Conservation (phyloP, 1,140 invertebrate species). For the Leptonema lineaticorne region DNA sequence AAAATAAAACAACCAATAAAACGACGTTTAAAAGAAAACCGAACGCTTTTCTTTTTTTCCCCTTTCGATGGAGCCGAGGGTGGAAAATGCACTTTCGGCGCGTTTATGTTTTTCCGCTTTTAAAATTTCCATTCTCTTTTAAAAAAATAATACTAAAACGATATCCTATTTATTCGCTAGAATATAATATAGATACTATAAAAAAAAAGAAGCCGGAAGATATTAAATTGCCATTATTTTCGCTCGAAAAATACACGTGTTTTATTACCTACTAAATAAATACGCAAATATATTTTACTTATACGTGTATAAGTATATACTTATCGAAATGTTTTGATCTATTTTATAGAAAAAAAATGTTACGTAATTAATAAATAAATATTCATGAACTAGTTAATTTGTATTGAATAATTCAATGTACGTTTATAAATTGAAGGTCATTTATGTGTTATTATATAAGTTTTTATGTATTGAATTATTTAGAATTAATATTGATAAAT, state of each 20-base stretch:
- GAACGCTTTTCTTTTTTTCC: not conserved
- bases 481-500: no score
- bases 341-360: no score
- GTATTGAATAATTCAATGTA: no score
- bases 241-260: slow-evolving; percentile 20
- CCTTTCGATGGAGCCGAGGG: not conserved
- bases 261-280: no score
- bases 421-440: no score
- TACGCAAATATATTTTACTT: no score
- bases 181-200: slow-evolving; percentile 41
- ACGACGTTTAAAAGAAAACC: slow-evolving; percentile 15
- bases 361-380: no score
- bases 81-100: slow-evolving; percentile 21
- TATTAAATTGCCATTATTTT: slow-evolving; percentile 41
- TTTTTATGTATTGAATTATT: slow-evolving; percentile 36
- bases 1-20: slow-evolving; percentile 41
- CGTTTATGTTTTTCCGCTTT: slow-evolving; percentile 39
- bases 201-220: slow-evolving; percentile 40
- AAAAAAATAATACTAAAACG: not conserved
- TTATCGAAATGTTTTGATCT: no score
- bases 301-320: no score
- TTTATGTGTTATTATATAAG: no score
- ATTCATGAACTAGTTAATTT: no score
- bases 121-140: slow-evolving; percentile 21
- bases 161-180: no score